Evolutionary conservation across 2,113 vertebrate species (phyloP).

Genomic region (Thinocorus orbignyianus): DNA sequence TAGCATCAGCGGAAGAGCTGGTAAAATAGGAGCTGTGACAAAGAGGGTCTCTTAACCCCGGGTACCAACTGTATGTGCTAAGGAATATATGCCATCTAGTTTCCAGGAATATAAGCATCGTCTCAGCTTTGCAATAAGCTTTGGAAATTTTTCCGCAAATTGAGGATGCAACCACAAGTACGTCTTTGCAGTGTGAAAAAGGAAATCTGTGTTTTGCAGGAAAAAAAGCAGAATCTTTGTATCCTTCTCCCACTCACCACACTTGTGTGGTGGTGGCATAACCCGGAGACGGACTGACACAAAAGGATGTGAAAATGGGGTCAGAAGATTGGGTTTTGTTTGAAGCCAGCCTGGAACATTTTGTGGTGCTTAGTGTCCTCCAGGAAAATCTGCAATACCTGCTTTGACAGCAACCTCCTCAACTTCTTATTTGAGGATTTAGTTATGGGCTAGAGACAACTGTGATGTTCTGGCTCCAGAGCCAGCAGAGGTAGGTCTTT

Average conservation of each 20-base stretch:
- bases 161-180: background rate
- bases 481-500: background rate
- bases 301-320: background rate
- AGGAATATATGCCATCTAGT: background rate
- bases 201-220: background rate
- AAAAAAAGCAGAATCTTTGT: rapidly evolving
- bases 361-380: background rate
- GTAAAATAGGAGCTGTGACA: background rate
- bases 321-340: background rate
- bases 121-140: background rate
- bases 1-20: background rate
- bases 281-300: background rate
- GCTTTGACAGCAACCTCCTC: background rate
- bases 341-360: background rate
- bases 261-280: background rate
- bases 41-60: background rate
- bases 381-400: background rate
- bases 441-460: background rate
- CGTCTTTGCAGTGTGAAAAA: rapidly evolving
- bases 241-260: background rate
- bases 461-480: background rate
- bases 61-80: rapidly evolving
- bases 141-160: background rate
- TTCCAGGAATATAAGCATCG: background rate
- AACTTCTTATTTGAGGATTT: background rate